phyloP scores from a whole-genome alignment of 2,888 invertebrate species.

The Aphelenchoides bicaudatus region DNA sequence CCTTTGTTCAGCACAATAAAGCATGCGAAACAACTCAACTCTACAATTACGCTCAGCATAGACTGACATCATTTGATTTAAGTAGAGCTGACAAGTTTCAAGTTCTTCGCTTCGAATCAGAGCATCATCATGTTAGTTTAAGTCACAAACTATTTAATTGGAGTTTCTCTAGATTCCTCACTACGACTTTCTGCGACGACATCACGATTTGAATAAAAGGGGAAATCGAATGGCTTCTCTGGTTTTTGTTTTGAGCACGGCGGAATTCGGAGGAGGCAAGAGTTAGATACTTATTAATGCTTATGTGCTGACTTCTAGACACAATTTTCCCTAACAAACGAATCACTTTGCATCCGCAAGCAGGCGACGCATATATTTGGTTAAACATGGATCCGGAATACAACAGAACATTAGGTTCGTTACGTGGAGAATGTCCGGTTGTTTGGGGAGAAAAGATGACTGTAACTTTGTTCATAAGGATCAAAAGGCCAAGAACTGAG shows the following conservation, averaged over 20 bases:
- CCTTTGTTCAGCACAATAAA: slow-evolving; percentile 25
- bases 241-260: slow-evolving; percentile 36
- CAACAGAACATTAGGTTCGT: slow-evolving; percentile 26
- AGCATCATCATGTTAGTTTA: too few relatives aligned
- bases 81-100: slow-evolving; percentile 30
- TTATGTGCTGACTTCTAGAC: slow-evolving; percentile 21
- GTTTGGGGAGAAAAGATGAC: slow-evolving; percentile 39
- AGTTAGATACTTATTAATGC: background rate
- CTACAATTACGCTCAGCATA: slow-evolving; percentile 21
- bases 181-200: slow-evolving; percentile 30
- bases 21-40: slow-evolving; percentile 9
- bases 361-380: slow-evolving; percentile 52
- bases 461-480: slow-evolving; percentile 37
- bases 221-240: slow-evolving; percentile 48
- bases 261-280: slow-evolving; percentile 36
- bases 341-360: slow-evolving; percentile 32
- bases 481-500: slow-evolving; percentile 28
- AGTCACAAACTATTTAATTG: too few relatives aligned
- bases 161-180: slow-evolving; percentile 46
- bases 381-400: slow-evolving; percentile 40
- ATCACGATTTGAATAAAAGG: slow-evolving; percentile 12
- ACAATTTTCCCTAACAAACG: slow-evolving; percentile 45
- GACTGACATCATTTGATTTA: slow-evolving; percentile 31
- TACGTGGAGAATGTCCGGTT: slow-evolving; percentile 52
- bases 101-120: slow-evolving; percentile 36